Conservation (phyloP, 2,888 invertebrate genomes). For the Lasius platythorax region DNA sequence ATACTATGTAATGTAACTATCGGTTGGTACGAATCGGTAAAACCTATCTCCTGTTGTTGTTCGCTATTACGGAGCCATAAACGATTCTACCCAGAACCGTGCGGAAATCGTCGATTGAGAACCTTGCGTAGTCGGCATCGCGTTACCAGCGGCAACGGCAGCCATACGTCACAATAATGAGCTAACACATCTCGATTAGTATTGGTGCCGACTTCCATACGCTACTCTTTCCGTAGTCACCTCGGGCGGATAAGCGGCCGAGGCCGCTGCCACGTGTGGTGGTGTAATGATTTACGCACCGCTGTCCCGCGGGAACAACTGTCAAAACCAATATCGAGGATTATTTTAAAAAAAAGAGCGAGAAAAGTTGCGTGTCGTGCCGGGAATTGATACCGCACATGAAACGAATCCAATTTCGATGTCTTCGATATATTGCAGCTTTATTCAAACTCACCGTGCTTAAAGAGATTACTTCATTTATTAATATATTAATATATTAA, state of each 20-base stretch:
- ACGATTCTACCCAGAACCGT: conserved; percentile 65
- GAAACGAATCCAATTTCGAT: not conserved
- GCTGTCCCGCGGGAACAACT: conserved; percentile 75
- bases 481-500: too few relatives aligned
- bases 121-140: conserved; percentile 43
- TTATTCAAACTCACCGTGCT: not conserved
- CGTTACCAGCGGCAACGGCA: conserved; percentile 72
- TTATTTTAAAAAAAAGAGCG: conserved; percentile 74
- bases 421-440: not conserved
- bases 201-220: conserved; percentile 62
- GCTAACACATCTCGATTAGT: conserved; percentile 74
- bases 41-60: conserved; percentile 48
- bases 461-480: not conserved
- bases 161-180: conserved; percentile 84
- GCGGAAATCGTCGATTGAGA: conserved; percentile 66
- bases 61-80: conserved; percentile 67
- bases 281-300: conserved; percentile 79
- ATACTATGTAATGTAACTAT: conserved; percentile 52
- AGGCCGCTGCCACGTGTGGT: conserved; percentile 63
- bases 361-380: not conserved
- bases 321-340: conserved; percentile 82
- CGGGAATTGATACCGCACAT: not conserved
- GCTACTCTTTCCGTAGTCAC: conserved; percentile 54
- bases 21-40: conserved; percentile 61
- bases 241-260: conserved; percentile 59